Percentiles rank a stretch among this genome's conserved stretches.
phyloP scores from a whole-genome alignment of 1,140 invertebrate genomes.

The Cephus cinctus region DNA sequence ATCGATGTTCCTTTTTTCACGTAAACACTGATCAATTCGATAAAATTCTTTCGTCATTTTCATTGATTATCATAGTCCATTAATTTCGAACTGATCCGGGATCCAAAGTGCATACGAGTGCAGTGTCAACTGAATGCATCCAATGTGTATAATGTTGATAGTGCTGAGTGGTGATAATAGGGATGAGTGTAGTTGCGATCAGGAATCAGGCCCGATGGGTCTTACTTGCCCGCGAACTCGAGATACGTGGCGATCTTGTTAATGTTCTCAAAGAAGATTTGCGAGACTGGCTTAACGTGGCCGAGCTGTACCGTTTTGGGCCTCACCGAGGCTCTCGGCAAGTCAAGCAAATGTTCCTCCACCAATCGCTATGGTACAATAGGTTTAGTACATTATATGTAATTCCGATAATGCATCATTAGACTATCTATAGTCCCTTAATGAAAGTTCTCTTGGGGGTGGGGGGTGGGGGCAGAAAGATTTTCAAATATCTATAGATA shows the following conservation, averaged over 20 bases:
- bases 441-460: too few species aligned
- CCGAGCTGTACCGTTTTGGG: slow-evolving; percentile 16
- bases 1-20: too few species aligned
- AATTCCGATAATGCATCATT: too few species aligned
- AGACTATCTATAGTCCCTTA: too few species aligned
- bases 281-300: slow-evolving; percentile 23
- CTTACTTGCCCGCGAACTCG: slow-evolving; percentile 29
- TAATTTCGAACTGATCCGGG: too few species aligned
- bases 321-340: slow-evolving; percentile 12
- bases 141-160: background rate
- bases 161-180: background rate
- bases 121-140: background rate
- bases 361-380: slow-evolving; percentile 34
- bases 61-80: too few species aligned
- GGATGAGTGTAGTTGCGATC: background rate
- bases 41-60: too few species aligned
- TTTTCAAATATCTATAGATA: too few species aligned
- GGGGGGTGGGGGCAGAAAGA: too few species aligned
- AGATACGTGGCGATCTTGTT: slow-evolving; percentile 32
- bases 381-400: slow-evolving; percentile 24
- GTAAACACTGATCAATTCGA: too few species aligned
- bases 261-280: slow-evolving; percentile 33
- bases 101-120: too few species aligned
- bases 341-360: slow-evolving; percentile 18
- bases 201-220: too few species aligned